Evolutionary conservation across 2,888 invertebrate species (phyloP).

Genomic region (Tipula helvola): DNA sequence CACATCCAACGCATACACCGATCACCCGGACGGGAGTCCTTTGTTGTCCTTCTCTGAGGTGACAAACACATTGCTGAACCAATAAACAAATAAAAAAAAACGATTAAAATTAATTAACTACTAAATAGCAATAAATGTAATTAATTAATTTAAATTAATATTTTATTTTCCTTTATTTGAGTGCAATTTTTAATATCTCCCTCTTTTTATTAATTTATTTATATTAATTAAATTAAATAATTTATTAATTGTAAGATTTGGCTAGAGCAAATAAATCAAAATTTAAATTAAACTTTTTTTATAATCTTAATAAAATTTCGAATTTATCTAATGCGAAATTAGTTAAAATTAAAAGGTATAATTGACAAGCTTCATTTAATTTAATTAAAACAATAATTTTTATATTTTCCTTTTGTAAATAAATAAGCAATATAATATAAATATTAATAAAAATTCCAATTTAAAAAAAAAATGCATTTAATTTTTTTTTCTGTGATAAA

Average conservation of each 20-base stretch:
- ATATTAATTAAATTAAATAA: not conserved
- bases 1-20: conserved; percentile 39
- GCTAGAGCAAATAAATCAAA: conserved; percentile 8
- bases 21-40: conserved; percentile 52
- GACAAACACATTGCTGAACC: conserved; percentile 60
- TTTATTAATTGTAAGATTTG: not conserved
- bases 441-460: not conserved
- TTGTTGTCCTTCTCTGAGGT: conserved; percentile 66
- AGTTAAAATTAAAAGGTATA: not conserved
- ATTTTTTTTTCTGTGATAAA: conserved; percentile 15
- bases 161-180: not conserved
- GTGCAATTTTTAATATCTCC: not conserved
- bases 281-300: not conserved
- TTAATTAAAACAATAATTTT: not conserved
- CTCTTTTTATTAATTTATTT: not conserved
- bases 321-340: not conserved
- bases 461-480: conserved; percentile 4
- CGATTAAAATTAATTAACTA: conserved; percentile 18
- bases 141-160: conserved; percentile 5
- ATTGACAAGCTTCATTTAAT: not conserved
- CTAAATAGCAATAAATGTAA: conserved; percentile 7
- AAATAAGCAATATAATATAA: not conserved
- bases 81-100: conserved; percentile 28
- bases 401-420: not conserved
- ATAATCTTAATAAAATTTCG: not conserved